These are phyloP conservation scores for Macaria notata DNA, from an alignment of 2,888 invertebrate genomes.

Conservation along the genomic window DNA sequence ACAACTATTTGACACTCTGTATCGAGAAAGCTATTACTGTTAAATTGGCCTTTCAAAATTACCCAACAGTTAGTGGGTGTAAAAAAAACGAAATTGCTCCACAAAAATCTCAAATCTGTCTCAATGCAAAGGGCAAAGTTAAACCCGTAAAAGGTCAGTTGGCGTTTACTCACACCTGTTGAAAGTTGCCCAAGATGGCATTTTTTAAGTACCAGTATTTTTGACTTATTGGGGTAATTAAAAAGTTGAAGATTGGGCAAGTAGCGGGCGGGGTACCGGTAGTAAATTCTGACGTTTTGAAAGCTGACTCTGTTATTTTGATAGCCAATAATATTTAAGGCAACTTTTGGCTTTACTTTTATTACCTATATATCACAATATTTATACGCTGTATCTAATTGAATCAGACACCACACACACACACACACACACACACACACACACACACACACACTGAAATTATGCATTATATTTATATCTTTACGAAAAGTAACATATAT, in stretches of 20 bases:
- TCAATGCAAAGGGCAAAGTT: conserved; percentile 24
- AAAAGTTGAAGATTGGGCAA: conserved; percentile 18
- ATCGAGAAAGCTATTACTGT: conserved; percentile 6
- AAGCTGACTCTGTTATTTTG: too few species aligned
- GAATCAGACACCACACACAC: too few species aligned
- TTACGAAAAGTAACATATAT: too few species aligned
- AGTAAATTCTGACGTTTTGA: conserved; percentile 8
- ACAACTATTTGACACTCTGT: too few species aligned
- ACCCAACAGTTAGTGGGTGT: conserved; percentile 5
- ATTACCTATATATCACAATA: too few species aligned
- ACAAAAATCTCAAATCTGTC: conserved; percentile 26
- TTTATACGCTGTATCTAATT: too few species aligned
- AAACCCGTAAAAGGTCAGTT: conserved; percentile 20
- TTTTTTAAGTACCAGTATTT: conserved; percentile 8
- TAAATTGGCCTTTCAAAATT: conserved; percentile 16
- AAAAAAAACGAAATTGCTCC: conserved; percentile 14
- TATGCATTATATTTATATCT: too few species aligned
- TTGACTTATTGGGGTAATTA: conserved; percentile 19
- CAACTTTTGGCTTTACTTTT: too few species aligned
- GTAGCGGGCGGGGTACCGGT: conserved; percentile 7
- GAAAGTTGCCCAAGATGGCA: conserved; percentile 20
- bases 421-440: too few species aligned
- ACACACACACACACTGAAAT: too few species aligned
- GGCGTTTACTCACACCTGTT: conserved; percentile 17
- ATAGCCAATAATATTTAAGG: too few species aligned